Evolutionary conservation across 2,113 vertebrate species (phyloP).

Genomic region (Nothocercus julius): DNA sequence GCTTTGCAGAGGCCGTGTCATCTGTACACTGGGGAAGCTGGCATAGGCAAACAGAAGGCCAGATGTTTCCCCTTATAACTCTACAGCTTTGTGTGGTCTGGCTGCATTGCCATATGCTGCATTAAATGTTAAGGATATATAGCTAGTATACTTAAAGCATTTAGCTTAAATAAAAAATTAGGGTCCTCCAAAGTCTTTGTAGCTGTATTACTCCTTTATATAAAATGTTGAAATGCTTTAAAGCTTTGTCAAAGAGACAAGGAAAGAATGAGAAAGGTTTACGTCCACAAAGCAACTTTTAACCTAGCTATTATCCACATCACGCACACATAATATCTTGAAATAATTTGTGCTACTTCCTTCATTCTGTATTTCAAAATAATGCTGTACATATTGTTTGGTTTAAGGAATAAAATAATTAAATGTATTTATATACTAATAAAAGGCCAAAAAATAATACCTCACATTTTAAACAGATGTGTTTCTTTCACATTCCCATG

Average conservation of each 20-base stretch:
- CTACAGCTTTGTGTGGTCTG: background rate
- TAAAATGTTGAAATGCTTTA: accelerated
- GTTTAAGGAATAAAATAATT: constrained; percentile 14
- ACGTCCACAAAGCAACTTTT: background rate
- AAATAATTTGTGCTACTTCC: background rate
- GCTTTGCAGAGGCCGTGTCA: background rate
- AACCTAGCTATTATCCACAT: background rate
- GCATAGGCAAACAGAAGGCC: background rate
- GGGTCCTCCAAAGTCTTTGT: background rate
- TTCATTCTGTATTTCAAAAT: constrained; percentile 6
- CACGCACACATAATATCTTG: background rate
- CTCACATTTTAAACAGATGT: background rate
- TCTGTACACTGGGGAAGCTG: background rate
- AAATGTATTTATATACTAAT: background rate
- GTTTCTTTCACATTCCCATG: background rate
- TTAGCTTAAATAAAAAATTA: background rate
- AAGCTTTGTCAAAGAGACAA: background rate
- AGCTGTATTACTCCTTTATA: background rate
- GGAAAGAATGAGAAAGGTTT: background rate
- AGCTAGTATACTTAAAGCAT: background rate
- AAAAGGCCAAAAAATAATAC: background rate
- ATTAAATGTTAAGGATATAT: background rate
- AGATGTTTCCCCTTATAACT: background rate
- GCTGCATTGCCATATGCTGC: background rate
- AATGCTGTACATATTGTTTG: background rate